These are phyloP conservation scores for Myotis pilosus DNA, from an alignment of 2,797 vertebrate species.

Conservation along the genomic window DNA sequence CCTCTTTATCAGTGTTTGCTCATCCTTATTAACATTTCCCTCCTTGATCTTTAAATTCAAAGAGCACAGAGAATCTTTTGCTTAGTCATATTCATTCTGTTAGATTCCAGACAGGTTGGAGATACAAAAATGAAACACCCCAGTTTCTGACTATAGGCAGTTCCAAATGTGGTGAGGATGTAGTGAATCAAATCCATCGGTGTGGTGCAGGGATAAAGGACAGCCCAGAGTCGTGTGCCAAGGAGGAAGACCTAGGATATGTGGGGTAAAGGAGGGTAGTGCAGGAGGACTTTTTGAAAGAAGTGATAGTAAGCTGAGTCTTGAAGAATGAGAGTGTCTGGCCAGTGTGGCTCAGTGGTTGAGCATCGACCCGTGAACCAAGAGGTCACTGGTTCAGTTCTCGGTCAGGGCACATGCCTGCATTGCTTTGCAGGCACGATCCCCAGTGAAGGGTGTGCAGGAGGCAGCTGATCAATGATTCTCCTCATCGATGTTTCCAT, in stretches of 20 bases:
- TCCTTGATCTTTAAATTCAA: neutral
- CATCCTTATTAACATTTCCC: neutral
- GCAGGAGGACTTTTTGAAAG: neutral
- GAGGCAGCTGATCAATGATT: no score
- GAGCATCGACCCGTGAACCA: no score
- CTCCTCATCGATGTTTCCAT: no score
- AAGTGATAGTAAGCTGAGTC: neutral
- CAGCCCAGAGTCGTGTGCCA: neutral
- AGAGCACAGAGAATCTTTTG: neutral
- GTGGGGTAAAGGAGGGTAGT: no score
- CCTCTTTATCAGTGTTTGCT: neutral
- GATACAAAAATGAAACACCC: neutral
- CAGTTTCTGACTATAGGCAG: neutral
- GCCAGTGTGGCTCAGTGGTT: no score
- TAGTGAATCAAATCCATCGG: neutral
- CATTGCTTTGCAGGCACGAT: no score
- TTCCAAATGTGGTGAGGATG: neutral
- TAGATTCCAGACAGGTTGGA: neutral
- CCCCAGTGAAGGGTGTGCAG: no score
- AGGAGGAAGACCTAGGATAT: neutral
- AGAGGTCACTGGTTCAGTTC: no score
- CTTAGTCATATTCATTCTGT: neutral
- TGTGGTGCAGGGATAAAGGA: neutral
- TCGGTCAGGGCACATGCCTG: no score
- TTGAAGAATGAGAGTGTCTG: neutral